Base-by-base conservation (phyloP, 2,797 vertebrate genomes). In the Artibeus jamaicensis region DNA sequence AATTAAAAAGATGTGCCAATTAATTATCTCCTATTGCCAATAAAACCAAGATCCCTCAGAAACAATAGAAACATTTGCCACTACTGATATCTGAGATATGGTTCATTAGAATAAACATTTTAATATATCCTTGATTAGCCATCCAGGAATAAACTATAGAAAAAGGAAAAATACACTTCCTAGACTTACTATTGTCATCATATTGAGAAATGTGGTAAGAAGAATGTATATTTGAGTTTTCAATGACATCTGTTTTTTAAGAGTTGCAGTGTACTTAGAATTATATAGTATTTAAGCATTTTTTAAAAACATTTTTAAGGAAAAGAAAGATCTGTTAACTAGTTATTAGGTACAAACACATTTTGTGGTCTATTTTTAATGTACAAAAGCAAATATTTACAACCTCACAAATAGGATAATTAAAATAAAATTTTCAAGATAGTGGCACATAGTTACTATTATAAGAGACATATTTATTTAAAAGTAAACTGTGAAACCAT, bases 1-100 rank as follows among this genome's bases (percentile, higher is more conserved):
- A 79, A 98, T 96, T 97, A 70, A 97, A 97, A 96, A 88, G 44
- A 94, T 91, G 87, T 98, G 46, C 18, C 93, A 96, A 97, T 97
- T 97, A 98, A 94, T 98, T 95, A 96, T 77, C 37, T 44, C 97
- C 34, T 77, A 78, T 92, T 78, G 89, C 37, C 73, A 96, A 86
- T 87, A 95, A 97, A 98, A 97, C 24, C 21, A 67, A 73, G 77
- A 95, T 21, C 10, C 62, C 81, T 90, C 86, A 92, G 53, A 96
- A 97, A 89, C 15, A 32, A 24, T 24, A 89, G 68, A 97, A 95
- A 46, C 1, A 93, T 67, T 68, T 89, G 65, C 29, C 34, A 87
- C 12, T 6, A 19, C 37, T 81, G 19, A 50, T 74, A 97, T 78
- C 97, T 97, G 96, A 81, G 77, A 93, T 91, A 78, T 15, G 22